Evolutionary conservation across 2,888 invertebrate genomes (phyloP), one percentile per base, ranked within the genome.

Genomic region (Cheilosia vulpina): DNA sequence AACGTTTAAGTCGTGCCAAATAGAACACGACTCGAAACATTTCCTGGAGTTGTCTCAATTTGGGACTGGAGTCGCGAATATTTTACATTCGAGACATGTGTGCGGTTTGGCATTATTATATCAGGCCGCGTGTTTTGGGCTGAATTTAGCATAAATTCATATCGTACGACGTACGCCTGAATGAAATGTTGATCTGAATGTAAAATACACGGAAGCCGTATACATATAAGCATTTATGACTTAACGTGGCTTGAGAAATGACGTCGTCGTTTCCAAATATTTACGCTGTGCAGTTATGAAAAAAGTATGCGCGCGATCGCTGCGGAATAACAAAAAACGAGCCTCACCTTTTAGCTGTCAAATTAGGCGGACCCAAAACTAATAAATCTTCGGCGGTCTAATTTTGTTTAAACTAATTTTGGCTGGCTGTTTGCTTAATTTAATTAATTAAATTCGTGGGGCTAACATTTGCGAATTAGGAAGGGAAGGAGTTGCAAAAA

Each of bases 191-290:
- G 52, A 52, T 66, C 65, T 66, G 31, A 66, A 66, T 66, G 13
- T 50, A 60, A 19, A 41, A 24, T 50, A 68, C 66, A 41, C 66
- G 66, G 76, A 76, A 76, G 76, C 41, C 6, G 17, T 45, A 1
- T 38, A 38, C 13, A 38, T 11, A 38, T 38, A 21, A 7, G 27
- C 31, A 34, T 60, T 58, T 31, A n/a, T 60, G 9, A 24, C 3
- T 50, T 21, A 11, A 4, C 3, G 13, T 38, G 38, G 38, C 1
- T 4, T 1, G 13, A 38, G 13, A 13, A 34, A 63, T 63, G 63
- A 31, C 63, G 47, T 34, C 63, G 34, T 15, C 11, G 19, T 47
- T 47, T 2, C 11, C 4, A 62, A 62, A 62, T 60, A 45, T 45
- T 15, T 19, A 38, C 11, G 17, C 21, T 24, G 27, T 24, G 52